These are phyloP conservation scores for Pontoporia blainvillei DNA, from an alignment of 2,113 vertebrate genomes.

Conservation along the genomic window DNA sequence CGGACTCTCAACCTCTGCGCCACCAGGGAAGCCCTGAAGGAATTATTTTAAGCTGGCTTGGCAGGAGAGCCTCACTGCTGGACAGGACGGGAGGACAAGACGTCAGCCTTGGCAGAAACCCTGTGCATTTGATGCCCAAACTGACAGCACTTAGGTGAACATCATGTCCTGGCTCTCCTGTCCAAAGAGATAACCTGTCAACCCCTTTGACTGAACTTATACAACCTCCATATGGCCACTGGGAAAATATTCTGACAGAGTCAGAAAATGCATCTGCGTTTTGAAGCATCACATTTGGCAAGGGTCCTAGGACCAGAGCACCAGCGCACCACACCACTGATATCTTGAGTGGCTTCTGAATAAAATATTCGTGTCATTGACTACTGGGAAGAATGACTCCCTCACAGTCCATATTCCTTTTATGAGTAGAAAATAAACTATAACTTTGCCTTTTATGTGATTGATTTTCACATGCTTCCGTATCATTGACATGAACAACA, in stretches of 20 bases:
- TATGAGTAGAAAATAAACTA: not conserved
- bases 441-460: not conserved
- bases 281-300: not conserved
- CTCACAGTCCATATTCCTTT: not conserved
- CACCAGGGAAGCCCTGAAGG: not conserved
- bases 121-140: not conserved
- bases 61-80: not conserved
- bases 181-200: conserved; percentile 62
- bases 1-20: too few relatives aligned
- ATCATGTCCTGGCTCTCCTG: not conserved
- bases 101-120: conserved; percentile 46
- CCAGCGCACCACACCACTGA: not conserved
- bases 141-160: conserved; percentile 67
- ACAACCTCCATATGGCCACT: not conserved
- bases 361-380: not conserved
- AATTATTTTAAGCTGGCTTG: conserved; percentile 4
- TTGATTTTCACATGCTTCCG: not conserved
- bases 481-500: not conserved
- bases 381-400: not conserved
- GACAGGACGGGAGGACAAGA: conserved; percentile 35
- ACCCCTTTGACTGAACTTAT: not conserved
- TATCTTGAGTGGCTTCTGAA: not conserved
- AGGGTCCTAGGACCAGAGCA: not conserved
- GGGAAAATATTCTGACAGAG: not conserved
- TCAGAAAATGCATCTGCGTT: not conserved